These are phyloP conservation scores for Poeciliopsis paucimaculata DNA, from an alignment of 2,797 vertebrate species.

Conservation along the genomic window DNA sequence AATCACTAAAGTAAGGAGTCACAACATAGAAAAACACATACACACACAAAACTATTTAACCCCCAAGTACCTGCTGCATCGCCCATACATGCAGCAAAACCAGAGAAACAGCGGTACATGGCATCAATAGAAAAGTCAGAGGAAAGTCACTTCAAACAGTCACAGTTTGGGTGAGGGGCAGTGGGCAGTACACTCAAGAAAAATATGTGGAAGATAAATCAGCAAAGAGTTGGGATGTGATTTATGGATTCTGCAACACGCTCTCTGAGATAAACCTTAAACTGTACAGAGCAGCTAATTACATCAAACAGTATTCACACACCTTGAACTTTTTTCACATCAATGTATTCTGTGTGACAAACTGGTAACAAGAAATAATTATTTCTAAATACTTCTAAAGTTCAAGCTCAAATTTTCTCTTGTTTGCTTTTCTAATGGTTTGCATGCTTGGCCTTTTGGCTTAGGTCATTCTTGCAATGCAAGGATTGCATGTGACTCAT, in stretches of 20 bases:
- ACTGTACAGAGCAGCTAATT: not conserved
- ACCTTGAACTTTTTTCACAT: not conserved
- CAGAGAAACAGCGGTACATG: slow-evolving; percentile 75
- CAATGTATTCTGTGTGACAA: not conserved
- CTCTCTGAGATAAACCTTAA: not conserved
- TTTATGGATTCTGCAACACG: not conserved
- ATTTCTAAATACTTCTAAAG: not conserved
- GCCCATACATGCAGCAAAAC: slow-evolving; percentile 80
- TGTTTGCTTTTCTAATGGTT: not conserved
- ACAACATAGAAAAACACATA: slow-evolving; percentile 42
- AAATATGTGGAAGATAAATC: not conserved
- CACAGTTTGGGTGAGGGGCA: slow-evolving; percentile 39
- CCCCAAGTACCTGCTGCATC: slow-evolving; percentile 79
- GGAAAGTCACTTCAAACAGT: slow-evolving; percentile 65
- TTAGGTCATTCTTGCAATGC: too few relatives aligned
- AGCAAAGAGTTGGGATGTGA: not conserved
- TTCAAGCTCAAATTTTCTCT: not conserved
- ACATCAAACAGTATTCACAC: not conserved
- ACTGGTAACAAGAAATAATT: not conserved
- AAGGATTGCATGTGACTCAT: too few relatives aligned
- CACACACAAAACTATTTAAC: slow-evolving; percentile 61
- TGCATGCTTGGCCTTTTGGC: too few relatives aligned
- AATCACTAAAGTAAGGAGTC: slow-evolving; percentile 12
- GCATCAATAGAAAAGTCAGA: slow-evolving; percentile 68
- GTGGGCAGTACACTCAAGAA: slow-evolving; percentile 15